A percentile compares a stretch with the other conserved stretches of the same genome.
phyloP scores from a whole-genome alignment of 2,888 invertebrate species.

The Polydrusus cervinus region DNA sequence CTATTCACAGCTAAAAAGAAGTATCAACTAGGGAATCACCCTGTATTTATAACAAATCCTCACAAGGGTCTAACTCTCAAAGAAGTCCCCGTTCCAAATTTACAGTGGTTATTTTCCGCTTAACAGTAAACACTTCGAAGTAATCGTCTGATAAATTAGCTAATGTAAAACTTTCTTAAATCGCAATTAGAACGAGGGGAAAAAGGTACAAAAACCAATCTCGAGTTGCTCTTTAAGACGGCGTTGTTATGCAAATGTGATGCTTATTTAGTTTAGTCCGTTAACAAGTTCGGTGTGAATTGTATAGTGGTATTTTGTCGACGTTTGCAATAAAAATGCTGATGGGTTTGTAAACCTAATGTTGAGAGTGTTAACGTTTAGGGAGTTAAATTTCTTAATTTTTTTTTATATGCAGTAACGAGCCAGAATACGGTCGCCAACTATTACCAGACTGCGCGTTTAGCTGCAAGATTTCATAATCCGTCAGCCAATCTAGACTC shows the following conservation, averaged over 20 bases:
- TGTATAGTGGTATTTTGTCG: neutral
- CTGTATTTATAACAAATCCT: neutral
- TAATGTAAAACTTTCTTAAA: constrained; percentile 28
- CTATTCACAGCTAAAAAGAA: no score
- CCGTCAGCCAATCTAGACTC: no score
- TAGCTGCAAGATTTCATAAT: no score
- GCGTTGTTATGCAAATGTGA: constrained; percentile 38
- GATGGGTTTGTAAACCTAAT: neutral
- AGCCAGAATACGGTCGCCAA: no score
- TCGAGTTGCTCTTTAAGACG: constrained; percentile 28
- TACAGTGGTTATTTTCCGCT: constrained; percentile 7
- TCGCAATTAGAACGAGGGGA: constrained; percentile 29
- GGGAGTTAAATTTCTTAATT: no score
- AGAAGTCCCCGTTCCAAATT: neutral
- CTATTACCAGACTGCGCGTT: no score
- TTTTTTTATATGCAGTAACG: no score
- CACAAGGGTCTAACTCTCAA: neutral
- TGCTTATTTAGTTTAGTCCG: constrained; percentile 25
- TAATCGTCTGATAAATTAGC: constrained; percentile 15
- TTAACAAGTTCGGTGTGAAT: constrained; percentile 12
- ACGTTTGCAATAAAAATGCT: neutral
- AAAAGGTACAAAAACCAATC: constrained; percentile 37
- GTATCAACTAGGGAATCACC: no score
- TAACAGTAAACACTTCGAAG: constrained; percentile 9
- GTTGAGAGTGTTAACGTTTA: neutral